These are phyloP conservation scores for Petrocephalus microphthalmus DNA, from an alignment of 2,113 vertebrate species.

Conservation along the genomic window DNA sequence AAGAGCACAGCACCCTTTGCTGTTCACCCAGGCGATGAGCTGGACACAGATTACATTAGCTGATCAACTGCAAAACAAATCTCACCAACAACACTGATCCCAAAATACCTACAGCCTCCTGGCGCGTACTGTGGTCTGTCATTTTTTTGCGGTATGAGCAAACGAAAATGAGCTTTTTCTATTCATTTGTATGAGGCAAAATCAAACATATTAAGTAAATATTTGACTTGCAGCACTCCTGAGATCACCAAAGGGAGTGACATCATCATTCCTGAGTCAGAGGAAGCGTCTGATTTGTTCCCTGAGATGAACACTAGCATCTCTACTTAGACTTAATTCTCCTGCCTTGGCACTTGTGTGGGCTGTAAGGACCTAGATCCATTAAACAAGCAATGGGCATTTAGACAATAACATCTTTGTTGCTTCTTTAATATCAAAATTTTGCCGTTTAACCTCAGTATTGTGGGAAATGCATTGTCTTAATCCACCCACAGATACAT, in stretches of 20 bases:
- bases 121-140: not conserved
- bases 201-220: not conserved
- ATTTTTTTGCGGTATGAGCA: not conserved
- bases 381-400: not conserved
- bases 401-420: slow-evolving; percentile 1
- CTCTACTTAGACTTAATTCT: not conserved
- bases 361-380: not conserved
- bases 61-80: not conserved
- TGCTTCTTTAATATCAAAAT: not conserved
- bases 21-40: not conserved
- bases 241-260: not conserved
- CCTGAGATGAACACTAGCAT: not conserved
- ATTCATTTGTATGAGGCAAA: not conserved
- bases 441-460: not conserved
- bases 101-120: not conserved
- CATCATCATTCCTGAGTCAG: not conserved
- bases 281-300: not conserved
- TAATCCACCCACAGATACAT: not conserved
- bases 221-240: not conserved
- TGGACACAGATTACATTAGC: not conserved
- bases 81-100: not conserved
- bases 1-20: not conserved
- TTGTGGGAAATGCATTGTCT: not conserved
- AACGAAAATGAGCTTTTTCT: not conserved
- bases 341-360: not conserved